Evolutionary conservation across 2,113 vertebrate species (phyloP), one percentile per base, ranked within the genome.

Genomic region (Coptodon rendalli): DNA sequence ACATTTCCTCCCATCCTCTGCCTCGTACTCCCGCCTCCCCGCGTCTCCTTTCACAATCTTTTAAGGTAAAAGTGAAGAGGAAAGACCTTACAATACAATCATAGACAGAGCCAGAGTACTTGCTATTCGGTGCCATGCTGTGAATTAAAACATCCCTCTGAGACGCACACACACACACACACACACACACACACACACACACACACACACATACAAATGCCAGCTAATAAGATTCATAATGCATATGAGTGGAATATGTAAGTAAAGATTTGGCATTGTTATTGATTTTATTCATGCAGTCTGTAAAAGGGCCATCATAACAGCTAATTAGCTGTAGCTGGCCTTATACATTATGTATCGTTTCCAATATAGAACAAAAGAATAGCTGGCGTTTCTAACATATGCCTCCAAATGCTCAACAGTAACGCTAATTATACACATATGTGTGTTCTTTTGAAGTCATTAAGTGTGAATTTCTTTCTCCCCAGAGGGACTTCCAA

Each of bases 231-330:
- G 85, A 88, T 93, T 93, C 80, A 71, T 45, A 87, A 84, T 76
- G 80, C n/a, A 13, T 82, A 86, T 27, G 84, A 82, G 68, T 11
- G 34, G 82, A 92, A 91, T 87, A 79, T 88, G 78, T 82, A 82
- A 90, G 87, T 89, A 85, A 88, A 89, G 84, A 84, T 86, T 85
- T 56, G 45, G 85, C 87, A 92, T 90, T 94, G 82, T 89, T 89
- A 93, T 93, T 93, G 92, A 95, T 94, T 95, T 94, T 91, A 94
- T 95, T 94, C 93, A 93, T 95, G 71, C 81, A 87, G 81, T 92
- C 63, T 68, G 48, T 89, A 92, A 95, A 78, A 94, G 89, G 82
- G 45, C 59, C 88, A 92, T 91, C 86, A 91, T 90, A 85, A 82
- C 85, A 90, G 91, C 85, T 95, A 93, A 96, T 95, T 95, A 94